These are phyloP conservation scores for Lasioglossum malachurum DNA, from an alignment of 2,888 invertebrate species.

Conservation along the genomic window DNA sequence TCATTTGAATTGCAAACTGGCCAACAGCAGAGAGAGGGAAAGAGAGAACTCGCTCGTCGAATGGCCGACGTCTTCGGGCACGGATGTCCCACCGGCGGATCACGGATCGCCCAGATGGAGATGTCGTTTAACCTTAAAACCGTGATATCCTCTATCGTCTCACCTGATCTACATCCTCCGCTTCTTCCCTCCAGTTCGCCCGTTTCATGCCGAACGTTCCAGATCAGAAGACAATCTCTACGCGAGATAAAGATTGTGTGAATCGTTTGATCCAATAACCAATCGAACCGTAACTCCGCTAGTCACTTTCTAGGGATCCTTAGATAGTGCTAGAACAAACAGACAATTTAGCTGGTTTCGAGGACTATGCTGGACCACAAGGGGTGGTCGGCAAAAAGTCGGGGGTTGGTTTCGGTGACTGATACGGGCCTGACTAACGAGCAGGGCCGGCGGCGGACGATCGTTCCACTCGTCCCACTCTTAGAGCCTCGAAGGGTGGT, in stretches of 20 bases:
- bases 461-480: conserved; percentile 72
- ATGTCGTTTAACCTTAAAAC: conserved; percentile 71
- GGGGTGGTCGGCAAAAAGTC: conserved; percentile 57
- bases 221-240: not conserved
- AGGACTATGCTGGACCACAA: conserved; percentile 66
- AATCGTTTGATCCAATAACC: not conserved
- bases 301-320: not conserved
- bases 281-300: not conserved
- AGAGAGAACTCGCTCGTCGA: conserved; percentile 49
- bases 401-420: conserved; percentile 81
- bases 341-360: conserved; percentile 81
- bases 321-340: conserved; percentile 75
- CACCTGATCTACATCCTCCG: conserved; percentile 41
- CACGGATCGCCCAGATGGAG: conserved; percentile 72
- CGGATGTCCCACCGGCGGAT: conserved; percentile 42
- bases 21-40: not conserved
- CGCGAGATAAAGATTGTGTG: not conserved
- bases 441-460: conserved; percentile 72
- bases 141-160: conserved; percentile 39
- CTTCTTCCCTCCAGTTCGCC: not conserved
- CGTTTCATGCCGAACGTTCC: not conserved
- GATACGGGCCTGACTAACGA: conserved; percentile 83
- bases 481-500: conserved; percentile 77
- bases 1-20: conserved; percentile 82
- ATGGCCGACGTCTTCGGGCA: conserved; percentile 55